Percentiles rank a stretch among this genome's conserved stretches.
These are phyloP conservation scores for Hybognathus amarus DNA, from an alignment of 2,797 vertebrate species.

Conservation along the genomic window DNA sequence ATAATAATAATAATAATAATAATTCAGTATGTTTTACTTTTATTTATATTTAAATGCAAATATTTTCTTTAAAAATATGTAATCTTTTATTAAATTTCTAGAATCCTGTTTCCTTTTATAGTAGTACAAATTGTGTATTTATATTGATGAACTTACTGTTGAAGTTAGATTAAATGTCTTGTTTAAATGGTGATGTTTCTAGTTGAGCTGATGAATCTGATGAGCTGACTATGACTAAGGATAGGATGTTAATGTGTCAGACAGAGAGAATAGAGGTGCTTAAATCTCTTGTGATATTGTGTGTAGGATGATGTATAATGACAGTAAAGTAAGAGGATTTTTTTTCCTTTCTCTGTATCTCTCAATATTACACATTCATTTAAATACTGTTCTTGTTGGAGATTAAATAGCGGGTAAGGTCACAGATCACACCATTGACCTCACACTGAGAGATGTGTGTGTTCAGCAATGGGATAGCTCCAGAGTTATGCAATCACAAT, in stretches of 20 bases:
- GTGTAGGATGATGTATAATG: constrained; percentile 9
- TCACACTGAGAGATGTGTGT: background rate
- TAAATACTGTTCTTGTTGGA: background rate
- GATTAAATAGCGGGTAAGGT: background rate
- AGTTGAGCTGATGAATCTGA: background rate
- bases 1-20: background rate
- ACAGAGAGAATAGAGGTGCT: background rate
- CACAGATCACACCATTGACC: background rate
- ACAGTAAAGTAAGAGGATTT: background rate
- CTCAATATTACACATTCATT: background rate
- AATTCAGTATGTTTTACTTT: too few relatives aligned
- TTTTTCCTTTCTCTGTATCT: background rate
- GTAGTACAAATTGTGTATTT: background rate
- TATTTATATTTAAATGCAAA: background rate
- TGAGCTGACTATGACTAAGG: background rate
- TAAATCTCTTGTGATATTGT: constrained; percentile 18
- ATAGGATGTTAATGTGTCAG: constrained; percentile 5
- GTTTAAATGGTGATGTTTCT: background rate
- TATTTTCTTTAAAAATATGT: background rate
- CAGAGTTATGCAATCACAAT: background rate
- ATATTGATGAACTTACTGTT: background rate
- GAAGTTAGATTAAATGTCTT: background rate
- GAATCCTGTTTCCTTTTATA: background rate
- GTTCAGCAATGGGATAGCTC: background rate
- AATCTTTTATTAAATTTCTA: background rate